Evolutionary conservation across 2,888 invertebrate species (phyloP).

Genomic region (Apantesis nais): DNA sequence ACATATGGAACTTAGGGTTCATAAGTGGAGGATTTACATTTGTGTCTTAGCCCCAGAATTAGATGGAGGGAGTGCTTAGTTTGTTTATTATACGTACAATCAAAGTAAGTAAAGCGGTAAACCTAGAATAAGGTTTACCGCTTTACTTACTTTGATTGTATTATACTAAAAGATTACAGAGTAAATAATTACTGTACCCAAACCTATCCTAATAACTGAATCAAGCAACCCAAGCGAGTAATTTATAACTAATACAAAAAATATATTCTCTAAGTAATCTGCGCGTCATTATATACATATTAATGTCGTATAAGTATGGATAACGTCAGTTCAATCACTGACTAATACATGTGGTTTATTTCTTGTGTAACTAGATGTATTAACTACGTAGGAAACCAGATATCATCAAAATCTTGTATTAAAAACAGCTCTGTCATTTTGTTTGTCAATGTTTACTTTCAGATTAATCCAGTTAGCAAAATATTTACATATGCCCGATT

Average conservation of each 20-base stretch:
- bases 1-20: no score
- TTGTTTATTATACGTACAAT: no score
- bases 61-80: no score
- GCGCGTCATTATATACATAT: background rate
- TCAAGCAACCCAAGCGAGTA: background rate
- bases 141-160: no score
- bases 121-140: no score
- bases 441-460: background rate
- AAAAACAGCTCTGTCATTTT: background rate
- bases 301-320: background rate
- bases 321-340: background rate
- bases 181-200: background rate
- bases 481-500: background rate
- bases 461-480: background rate
- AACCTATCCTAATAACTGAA: background rate
- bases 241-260: background rate
- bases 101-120: no score
- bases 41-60: no score
- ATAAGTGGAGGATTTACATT: no score
- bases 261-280: background rate
- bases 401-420: background rate
- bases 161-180: background rate
- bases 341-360: background rate
- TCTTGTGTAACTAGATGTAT: background rate
- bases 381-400: background rate